phyloP scores from a whole-genome alignment of 2,797 vertebrate species.

The Chanos chanos region DNA sequence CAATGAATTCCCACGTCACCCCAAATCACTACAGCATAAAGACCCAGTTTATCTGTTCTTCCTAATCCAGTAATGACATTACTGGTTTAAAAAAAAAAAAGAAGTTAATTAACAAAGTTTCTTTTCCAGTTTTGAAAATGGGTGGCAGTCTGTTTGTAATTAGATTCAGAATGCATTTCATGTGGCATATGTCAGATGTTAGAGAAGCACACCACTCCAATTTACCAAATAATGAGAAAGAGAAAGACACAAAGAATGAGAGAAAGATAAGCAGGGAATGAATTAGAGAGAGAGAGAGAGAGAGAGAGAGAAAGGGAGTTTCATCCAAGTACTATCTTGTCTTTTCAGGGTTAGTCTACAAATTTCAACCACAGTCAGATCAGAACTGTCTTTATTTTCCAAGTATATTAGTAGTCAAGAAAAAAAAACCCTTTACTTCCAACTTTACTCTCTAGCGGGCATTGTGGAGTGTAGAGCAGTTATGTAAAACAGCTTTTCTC shows the following conservation, averaged over 20 bases:
- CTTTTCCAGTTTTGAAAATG: constrained; percentile 46
- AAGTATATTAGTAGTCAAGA: no score
- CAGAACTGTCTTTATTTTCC: no score
- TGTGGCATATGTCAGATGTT: constrained; percentile 28
- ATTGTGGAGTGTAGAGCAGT: no score
- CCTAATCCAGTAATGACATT: no score
- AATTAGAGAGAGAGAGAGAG: neutral
- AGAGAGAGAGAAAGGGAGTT: neutral
- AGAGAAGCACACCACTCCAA: constrained; percentile 3
- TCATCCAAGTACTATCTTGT: neutral
- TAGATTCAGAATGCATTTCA: constrained; percentile 37
- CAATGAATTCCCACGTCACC: no score
- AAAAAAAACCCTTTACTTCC: no score
- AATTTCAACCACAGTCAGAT: no score
- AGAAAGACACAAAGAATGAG: neutral
- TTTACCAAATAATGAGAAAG: constrained; percentile 6
- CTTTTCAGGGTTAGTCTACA: neutral
- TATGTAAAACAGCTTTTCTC: no score
- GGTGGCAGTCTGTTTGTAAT: constrained; percentile 39
- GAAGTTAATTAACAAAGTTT: constrained; percentile 25
- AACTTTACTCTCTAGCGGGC: no score
- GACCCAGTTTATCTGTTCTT: no score
- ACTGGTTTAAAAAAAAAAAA: constrained; percentile 14
- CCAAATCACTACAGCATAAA: no score
- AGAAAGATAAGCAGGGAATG: neutral